phyloP scores from a whole-genome alignment of 2,797 vertebrate genomes.

The Pipistrellus kuhlii region DNA sequence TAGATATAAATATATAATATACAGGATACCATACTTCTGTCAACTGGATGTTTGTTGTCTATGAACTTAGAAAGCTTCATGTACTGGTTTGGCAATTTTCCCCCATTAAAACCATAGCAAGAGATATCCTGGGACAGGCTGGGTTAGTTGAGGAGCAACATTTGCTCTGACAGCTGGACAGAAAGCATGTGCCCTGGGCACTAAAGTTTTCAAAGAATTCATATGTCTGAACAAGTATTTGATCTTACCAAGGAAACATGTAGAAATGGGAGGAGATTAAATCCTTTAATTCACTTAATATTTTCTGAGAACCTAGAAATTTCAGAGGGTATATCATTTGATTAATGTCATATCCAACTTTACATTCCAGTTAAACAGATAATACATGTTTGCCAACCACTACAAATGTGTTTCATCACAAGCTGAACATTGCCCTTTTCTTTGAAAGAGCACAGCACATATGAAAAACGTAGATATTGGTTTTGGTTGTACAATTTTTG shows the following conservation, averaged over 20 bases:
- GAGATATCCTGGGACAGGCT: neutral
- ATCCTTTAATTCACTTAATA: neutral
- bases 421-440: neutral
- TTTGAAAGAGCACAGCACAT: neutral
- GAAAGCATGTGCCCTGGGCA: neutral
- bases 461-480: neutral
- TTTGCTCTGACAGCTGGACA: neutral
- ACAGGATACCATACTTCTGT: neutral
- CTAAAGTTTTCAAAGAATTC: neutral
- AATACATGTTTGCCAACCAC: conserved; percentile 6
- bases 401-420: conserved; percentile 1
- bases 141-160: neutral
- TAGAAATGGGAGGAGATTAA: neutral
- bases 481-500: neutral
- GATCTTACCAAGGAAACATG: neutral
- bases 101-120: neutral
- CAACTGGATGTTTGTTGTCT: neutral
- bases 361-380: conserved; percentile 9
- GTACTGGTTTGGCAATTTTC: neutral
- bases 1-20: neutral
- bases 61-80: neutral
- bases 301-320: conserved; percentile 12
- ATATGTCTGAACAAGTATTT: neutral
- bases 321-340: neutral
- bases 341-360: neutral